Evolutionary conservation across 2,113 vertebrate genomes (phyloP).

Genomic region (Hypanus sabinus): DNA sequence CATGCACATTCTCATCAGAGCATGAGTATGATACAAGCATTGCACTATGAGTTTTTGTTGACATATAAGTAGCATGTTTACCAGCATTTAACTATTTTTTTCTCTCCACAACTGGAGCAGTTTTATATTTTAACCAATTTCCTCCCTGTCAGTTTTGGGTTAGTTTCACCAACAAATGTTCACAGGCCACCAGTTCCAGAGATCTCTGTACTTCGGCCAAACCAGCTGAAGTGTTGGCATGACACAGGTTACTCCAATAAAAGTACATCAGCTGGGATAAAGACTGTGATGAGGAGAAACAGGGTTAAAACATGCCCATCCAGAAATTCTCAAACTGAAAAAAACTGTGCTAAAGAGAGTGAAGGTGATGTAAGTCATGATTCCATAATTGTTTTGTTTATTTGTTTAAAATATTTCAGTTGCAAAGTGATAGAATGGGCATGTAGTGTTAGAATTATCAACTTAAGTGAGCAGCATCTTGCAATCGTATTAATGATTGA

Average conservation of each 20-base stretch:
- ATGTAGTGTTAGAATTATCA: neutral
- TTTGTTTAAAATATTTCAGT: conserved; percentile 33
- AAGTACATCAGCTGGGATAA: too few species aligned
- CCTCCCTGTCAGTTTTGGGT: neutral
- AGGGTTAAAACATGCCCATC: neutral
- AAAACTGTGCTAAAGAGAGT: neutral
- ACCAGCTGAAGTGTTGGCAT: neutral
- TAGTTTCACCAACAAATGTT: neutral
- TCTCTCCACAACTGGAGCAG: neutral
- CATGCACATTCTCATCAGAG: neutral
- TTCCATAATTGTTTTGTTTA: conserved; percentile 3
- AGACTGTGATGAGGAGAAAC: neutral
- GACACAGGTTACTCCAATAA: too few species aligned
- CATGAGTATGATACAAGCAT: neutral
- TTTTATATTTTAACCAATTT: neutral
- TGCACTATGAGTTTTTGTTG: neutral
- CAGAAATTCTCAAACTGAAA: neutral
- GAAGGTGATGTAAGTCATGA: neutral
- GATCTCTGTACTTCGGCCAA: neutral
- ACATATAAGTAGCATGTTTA: neutral
- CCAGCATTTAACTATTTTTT: neutral
- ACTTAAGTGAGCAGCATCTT: conserved; percentile 1
- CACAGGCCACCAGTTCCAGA: neutral
- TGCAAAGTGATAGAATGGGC: neutral
- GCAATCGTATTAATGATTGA: conserved; percentile 17